Evolutionary conservation across 1,140 invertebrate species (phyloP).

Genomic region (Scaptomyza graminum): DNA sequence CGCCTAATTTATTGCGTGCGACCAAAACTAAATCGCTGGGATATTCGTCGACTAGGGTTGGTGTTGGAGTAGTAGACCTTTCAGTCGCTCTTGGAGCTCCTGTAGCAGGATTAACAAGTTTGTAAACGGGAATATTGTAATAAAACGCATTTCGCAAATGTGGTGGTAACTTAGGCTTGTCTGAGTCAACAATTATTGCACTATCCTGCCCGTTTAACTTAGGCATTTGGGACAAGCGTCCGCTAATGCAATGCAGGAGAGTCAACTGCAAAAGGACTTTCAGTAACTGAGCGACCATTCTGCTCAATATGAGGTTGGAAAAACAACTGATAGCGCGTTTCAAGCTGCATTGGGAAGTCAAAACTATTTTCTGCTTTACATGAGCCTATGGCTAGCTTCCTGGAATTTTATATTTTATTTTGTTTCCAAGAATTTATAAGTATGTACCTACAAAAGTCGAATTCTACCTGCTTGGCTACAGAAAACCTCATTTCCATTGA

Average conservation of each 20-base stretch:
- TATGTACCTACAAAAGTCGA: not conserved
- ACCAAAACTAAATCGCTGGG: slow-evolving; percentile 69
- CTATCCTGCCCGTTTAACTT: slow-evolving; percentile 69
- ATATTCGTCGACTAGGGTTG: slow-evolving; percentile 48
- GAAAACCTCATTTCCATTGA: slow-evolving; percentile 62
- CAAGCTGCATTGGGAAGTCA: slow-evolving; percentile 17
- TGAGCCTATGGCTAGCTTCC: slow-evolving; percentile 10
- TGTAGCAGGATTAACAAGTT: slow-evolving; percentile 40
- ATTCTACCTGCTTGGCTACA: slow-evolving; percentile 63
- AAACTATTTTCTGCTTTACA: not conserved
- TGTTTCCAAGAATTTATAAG: slow-evolving; percentile 48
- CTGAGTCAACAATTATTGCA: slow-evolving; percentile 58
- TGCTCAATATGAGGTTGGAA: slow-evolving; percentile 45
- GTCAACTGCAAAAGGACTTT: slow-evolving; percentile 39
- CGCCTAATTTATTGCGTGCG: slow-evolving; percentile 63
- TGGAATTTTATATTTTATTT: slow-evolving; percentile 23
- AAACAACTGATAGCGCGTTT: slow-evolving; percentile 50
- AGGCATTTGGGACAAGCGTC: slow-evolving; percentile 30
- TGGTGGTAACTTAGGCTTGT: slow-evolving; percentile 34
- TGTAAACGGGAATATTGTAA: slow-evolving; percentile 69
- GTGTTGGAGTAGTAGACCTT: slow-evolving; percentile 25
- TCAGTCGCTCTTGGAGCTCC: slow-evolving; percentile 21
- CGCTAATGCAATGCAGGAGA: slow-evolving; percentile 50
- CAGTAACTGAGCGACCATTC: slow-evolving; percentile 42
- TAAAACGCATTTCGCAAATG: slow-evolving; percentile 61